Evolutionary conservation across 2,888 invertebrate species (phyloP).

Genomic region (Hedya salicella): DNA sequence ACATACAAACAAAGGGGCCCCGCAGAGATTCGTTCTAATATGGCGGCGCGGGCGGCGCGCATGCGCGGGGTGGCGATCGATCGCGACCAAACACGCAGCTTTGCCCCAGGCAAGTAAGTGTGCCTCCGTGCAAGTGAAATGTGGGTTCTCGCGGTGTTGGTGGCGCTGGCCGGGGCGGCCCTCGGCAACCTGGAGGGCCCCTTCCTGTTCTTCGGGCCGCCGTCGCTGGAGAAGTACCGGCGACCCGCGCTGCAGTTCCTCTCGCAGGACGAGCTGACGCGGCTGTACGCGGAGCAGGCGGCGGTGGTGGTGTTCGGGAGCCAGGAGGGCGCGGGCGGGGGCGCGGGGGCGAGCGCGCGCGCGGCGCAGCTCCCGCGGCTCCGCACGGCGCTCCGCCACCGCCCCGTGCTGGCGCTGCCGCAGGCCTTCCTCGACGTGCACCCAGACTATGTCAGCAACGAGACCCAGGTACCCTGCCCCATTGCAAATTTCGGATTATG

Average conservation of each 20-base stretch:
- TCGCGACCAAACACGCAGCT: not conserved
- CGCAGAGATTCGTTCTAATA: not conserved
- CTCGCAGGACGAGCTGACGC: slow-evolving; percentile 83
- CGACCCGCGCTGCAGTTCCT: slow-evolving; percentile 81
- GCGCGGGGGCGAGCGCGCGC: slow-evolving; percentile 81
- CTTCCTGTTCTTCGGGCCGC: slow-evolving; percentile 85
- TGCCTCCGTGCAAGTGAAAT: not conserved
- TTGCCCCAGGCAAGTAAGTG: not conserved
- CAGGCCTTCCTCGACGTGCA: slow-evolving; percentile 85
- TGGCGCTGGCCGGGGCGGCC: slow-evolving; percentile 40
- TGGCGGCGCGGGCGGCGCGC: slow-evolving; percentile 3
- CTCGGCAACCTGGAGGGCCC: slow-evolving; percentile 84
- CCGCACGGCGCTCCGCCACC: slow-evolving; percentile 82
- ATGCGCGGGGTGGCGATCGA: slow-evolving; percentile 32
- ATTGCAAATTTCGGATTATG: too few species aligned
- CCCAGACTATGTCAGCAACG: slow-evolving; percentile 85
- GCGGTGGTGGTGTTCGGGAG: slow-evolving; percentile 86
- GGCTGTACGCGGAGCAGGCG: slow-evolving; percentile 83
- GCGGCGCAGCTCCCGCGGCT: slow-evolving; percentile 75
- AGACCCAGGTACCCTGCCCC: slow-evolving; percentile 79
- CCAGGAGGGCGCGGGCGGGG: slow-evolving; percentile 84
- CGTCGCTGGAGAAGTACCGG: slow-evolving; percentile 75
- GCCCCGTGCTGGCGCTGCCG: slow-evolving; percentile 80
- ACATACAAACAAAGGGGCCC: not conserved
- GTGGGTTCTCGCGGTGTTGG: not conserved